These are phyloP conservation scores for Corythoichthys intestinalis DNA, from an alignment of 2,113 vertebrate species.

Conservation along the genomic window DNA sequence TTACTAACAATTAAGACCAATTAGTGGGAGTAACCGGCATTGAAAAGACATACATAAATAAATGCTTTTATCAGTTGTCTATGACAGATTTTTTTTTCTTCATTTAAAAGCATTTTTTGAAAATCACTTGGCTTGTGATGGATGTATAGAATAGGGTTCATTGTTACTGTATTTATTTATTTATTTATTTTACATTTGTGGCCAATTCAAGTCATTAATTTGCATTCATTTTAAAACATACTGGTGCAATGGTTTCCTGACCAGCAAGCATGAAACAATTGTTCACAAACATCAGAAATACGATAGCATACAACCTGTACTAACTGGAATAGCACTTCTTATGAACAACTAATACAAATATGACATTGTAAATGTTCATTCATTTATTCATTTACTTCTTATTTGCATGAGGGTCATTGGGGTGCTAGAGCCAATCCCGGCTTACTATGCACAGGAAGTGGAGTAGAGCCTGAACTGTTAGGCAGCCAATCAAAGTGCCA, in stretches of 20 bases:
- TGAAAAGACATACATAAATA: constrained; percentile 56
- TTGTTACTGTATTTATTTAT: not conserved
- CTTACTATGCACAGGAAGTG: no score
- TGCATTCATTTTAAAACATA: not conserved
- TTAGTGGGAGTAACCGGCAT: constrained; percentile 61
- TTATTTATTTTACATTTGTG: not conserved
- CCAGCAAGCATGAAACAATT: not conserved
- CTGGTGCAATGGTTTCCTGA: not conserved
- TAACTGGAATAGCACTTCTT: not conserved
- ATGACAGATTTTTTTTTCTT: not conserved
- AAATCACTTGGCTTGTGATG: not conserved
- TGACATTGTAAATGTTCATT: not conserved
- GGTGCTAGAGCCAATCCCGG: no score
- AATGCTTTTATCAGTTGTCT: constrained; percentile 14
- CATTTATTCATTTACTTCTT: no score
- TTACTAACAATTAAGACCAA: constrained; percentile 78
- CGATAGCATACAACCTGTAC: not conserved
- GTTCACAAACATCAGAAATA: not conserved
- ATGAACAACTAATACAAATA: not conserved
- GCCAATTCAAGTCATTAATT: not conserved
- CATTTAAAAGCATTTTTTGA: not conserved
- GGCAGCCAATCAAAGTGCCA: no score
- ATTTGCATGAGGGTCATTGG: no score
- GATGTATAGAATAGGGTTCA: no score
- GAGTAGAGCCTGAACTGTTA: no score